Evolutionary conservation across 2,113 vertebrate species (phyloP), one percentile per base, ranked within the genome.

Genomic region (Pelodiscus sinensis): DNA sequence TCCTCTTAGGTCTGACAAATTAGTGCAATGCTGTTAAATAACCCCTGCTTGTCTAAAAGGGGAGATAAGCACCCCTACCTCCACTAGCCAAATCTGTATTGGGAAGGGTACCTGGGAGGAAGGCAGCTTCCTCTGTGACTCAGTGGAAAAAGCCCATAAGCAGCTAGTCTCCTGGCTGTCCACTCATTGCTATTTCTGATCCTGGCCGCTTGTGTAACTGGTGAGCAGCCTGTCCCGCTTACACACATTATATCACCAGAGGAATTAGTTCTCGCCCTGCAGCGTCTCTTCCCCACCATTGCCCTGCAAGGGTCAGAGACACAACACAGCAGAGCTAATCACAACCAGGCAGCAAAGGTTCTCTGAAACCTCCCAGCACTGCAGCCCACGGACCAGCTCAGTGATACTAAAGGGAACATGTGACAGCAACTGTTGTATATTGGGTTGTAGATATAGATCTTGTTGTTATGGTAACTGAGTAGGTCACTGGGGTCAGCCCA

Each of bases 301-400:
- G 38, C 13, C 22, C 44, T 14, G 73, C 50, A 77, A 6, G 38
- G 22, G 38, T 44, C 24, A 77, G 73, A 77, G 38, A 77, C 73
- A 68, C 65, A 68, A 68, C 8, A 19, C 65, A 71, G n/a, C 16
- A 21, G n/a, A 71, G 65, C 65, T 71, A n/a, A 31, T 65, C n/a
- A 9, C 31, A 35, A 21, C 65, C 31, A 0, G 0, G 7, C 81
- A 62, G 44, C 85, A 62, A 80, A 25, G 0, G 0, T 11, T 3
- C 25, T 58, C 54, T 44, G 4, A 0, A 1, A 3, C 51, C 29
- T 86, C 90, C 75, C 2, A 1, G 55, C 55, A 50, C 13, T 12
- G n/a, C 50, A 0, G 0, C 55, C 81, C 79, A 27, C 83, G 27
- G 77, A 88, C 94, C 89, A 86, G 24, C 22, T 35, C 71, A 24